These are phyloP conservation scores for Tipula lateralis DNA, from an alignment of 2,888 invertebrate genomes.

Conservation along the genomic window DNA sequence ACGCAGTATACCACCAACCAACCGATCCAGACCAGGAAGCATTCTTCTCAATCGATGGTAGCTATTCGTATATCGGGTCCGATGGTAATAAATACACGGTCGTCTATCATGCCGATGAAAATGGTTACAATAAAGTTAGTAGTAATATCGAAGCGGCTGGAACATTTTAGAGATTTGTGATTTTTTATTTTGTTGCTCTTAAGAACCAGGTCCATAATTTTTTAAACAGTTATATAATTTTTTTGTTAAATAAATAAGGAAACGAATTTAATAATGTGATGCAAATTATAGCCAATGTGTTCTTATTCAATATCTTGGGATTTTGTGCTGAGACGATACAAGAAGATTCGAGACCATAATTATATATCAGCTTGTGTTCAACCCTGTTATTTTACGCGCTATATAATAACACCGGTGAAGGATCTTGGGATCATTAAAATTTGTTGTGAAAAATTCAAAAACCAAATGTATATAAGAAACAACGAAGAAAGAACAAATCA, in stretches of 20 bases:
- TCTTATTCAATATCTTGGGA: background rate
- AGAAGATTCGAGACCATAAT: background rate
- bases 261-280: background rate
- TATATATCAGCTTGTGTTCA: background rate
- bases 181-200: background rate
- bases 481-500: background rate
- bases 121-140: slow-evolving; percentile 38
- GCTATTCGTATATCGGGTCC: slow-evolving; percentile 38
- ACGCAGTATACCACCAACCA: background rate
- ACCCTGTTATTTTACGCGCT: background rate
- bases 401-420: background rate
- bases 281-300: background rate
- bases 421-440: slow-evolving; percentile 19
- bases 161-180: background rate
- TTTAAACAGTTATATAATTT: background rate
- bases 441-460: background rate
- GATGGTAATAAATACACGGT: slow-evolving; percentile 39
- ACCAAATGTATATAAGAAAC: background rate
- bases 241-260: background rate
- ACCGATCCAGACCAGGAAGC: slow-evolving; percentile 33
- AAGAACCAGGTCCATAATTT: background rate
- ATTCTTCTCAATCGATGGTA: slow-evolving; percentile 38
- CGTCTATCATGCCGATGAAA: slow-evolving; percentile 40
- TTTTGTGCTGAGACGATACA: background rate
- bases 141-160: background rate